phyloP scores from a whole-genome alignment of 2,113 vertebrate genomes.

The Haemorhous mexicanus region DNA sequence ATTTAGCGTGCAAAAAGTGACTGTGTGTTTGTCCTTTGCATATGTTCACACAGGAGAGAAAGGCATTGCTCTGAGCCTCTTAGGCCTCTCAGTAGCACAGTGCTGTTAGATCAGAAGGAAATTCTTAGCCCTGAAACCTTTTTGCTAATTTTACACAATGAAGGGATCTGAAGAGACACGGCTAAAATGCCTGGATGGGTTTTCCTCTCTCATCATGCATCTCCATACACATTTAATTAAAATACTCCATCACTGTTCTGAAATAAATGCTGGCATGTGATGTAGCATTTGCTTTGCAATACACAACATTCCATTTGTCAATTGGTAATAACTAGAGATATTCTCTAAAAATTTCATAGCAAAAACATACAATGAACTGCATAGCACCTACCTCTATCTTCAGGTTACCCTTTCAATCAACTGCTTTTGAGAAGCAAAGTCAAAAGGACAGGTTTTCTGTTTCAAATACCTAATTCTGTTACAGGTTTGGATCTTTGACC shows the following conservation, averaged over 20 bases:
- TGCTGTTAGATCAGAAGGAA: conserved; percentile 39
- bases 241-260: conserved; percentile 13
- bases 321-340: not conserved
- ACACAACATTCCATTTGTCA: conserved; percentile 23
- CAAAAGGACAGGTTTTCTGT: not conserved
- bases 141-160: not conserved
- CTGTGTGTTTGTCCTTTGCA: not conserved
- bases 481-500: not conserved
- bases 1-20: not conserved
- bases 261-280: not conserved
- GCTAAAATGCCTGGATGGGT: not conserved
- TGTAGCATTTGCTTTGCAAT: not conserved
- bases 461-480: not conserved
- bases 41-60: not conserved
- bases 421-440: not conserved
- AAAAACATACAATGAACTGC: not conserved
- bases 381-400: not conserved
- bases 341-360: not conserved
- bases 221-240: conserved; percentile 43
- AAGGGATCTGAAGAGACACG: not conserved
- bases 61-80: conserved; percentile 33
- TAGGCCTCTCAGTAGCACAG: conserved; percentile 18
- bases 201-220: not conserved
- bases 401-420: conserved; percentile 11
- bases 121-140: conserved; percentile 26